Evolutionary conservation across 1,140 invertebrate genomes (phyloP), one percentile per base, ranked within the genome.

Genomic region (Apis dorsata): DNA sequence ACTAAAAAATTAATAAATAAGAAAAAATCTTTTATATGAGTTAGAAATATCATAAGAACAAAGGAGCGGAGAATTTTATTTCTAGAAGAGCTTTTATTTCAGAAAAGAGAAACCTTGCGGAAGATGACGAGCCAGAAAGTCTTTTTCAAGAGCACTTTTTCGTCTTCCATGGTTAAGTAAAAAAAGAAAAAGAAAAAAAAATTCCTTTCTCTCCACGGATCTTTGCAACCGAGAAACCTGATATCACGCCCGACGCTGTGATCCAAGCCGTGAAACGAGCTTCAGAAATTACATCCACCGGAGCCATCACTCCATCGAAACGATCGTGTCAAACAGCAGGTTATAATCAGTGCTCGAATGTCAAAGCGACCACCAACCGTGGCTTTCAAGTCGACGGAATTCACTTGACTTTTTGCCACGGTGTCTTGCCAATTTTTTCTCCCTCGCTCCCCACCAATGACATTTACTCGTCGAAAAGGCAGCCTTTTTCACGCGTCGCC

Each of bases 321-420:
- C 28, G 53, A 49, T 24, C 55, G 15, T 17, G 62, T 59, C 49
- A 21, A 73, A 57, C 53, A 24, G 13, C 28, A 34, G n/a, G 3
- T 24, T 75, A 74, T 66, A 65, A 49, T 66, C 70, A n/a, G 28
- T 28, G 59, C 34, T 81, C 44, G 55, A 81, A 77, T 69, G 62
- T 81, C 71, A 81, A 57, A 75, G 53, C 21, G 28, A 19, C 24
- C 1, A 34, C 24, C 55, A 65, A 77, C 19, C 34, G 49, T 82
- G 28, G 55, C 74, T 77, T 82, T 57, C 57, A 70, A 74, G 74
- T 69, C 65, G 74, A 44, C 44, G 74, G 65, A 70, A 82, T 82
- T 82, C 62, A 44, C 55, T 44, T 55, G 44, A 55, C 80, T 82
- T 82, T 82, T 70, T 55, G 24, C 49, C 55, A 69, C 34, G 34